A percentile compares a stretch with the other conserved stretches of the same genome.
Conservation (phyloP, 2,888 invertebrate species). For the Epinotia demarniana region DNA sequence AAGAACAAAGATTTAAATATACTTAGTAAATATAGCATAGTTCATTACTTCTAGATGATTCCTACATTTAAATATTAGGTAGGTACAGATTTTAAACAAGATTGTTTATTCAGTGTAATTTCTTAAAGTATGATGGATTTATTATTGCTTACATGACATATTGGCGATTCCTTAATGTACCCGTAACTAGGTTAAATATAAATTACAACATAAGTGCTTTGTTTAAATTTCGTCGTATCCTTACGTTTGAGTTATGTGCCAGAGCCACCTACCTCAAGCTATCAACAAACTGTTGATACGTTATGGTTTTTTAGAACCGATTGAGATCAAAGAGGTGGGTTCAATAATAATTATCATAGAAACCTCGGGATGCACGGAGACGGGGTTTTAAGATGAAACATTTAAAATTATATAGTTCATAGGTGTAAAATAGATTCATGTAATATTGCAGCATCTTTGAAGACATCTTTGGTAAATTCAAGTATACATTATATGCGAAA, state of each 20-base stretch:
- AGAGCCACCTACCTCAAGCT: neutral
- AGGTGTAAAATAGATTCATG: slow-evolving; percentile 19
- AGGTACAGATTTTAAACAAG: slow-evolving; percentile 23
- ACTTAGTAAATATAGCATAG: neutral
- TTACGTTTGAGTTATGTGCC: neutral
- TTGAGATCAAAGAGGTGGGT: neutral
- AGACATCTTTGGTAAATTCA: slow-evolving; percentile 33
- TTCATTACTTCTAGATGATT: slow-evolving; percentile 4
- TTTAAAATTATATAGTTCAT: slow-evolving; percentile 20
- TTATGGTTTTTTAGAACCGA: neutral
- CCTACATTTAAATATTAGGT: slow-evolving; percentile 13
- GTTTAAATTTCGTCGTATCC: slow-evolving; percentile 43
- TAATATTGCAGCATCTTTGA: slow-evolving; percentile 29
- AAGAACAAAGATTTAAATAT: neutral
- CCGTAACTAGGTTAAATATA: slow-evolving; percentile 36
- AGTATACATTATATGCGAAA: slow-evolving; percentile 34
- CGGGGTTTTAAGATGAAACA: neutral
- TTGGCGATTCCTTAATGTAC: slow-evolving; percentile 46
- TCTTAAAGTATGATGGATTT: slow-evolving; percentile 58
- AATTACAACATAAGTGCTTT: slow-evolving; percentile 60
- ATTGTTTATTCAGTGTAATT: slow-evolving; percentile 50
- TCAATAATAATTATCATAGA: too few relatives aligned
- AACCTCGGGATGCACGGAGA: neutral
- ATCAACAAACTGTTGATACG: neutral
- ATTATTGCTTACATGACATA: slow-evolving; percentile 46